phyloP scores from a whole-genome alignment of 2,797 vertebrate species.

The Acrocephalus scirpaceus region DNA sequence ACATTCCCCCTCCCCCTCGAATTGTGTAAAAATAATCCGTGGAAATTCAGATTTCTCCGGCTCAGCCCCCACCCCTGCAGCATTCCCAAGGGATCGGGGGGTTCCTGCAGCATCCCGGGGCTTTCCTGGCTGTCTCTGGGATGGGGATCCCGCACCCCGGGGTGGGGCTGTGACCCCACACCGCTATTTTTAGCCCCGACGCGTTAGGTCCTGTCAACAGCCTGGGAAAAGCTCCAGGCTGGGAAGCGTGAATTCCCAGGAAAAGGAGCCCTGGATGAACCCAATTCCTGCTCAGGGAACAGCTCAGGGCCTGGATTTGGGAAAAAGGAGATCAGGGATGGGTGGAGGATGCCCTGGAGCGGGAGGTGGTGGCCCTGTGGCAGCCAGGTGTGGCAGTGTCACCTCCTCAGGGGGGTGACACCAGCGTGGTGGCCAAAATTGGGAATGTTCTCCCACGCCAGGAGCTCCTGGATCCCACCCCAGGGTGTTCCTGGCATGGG shows the following conservation, averaged over 20 bases:
- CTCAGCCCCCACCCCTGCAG: not conserved
- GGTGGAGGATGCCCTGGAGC: accelerated
- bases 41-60: not conserved
- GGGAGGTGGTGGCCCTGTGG: not conserved
- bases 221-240: not conserved
- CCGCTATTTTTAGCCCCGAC: not conserved
- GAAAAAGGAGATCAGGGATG: accelerated
- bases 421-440: accelerated
- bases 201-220: not conserved
- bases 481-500: accelerated
- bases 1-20: not conserved
- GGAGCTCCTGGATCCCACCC: not conserved
- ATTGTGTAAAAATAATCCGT: not conserved
- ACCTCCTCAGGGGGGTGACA: not conserved
- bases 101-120: not conserved
- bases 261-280: not conserved
- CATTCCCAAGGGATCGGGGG: not conserved
- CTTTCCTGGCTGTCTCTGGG: not conserved
- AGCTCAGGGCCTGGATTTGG: not conserved
- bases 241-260: not conserved
- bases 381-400: not conserved
- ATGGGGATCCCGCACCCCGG: not conserved
- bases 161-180: not conserved
- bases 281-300: not conserved
- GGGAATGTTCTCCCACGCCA: not conserved